These are phyloP conservation scores for Trogon melanurus DNA, from an alignment of 2,113 vertebrate genomes.

Conservation along the genomic window DNA sequence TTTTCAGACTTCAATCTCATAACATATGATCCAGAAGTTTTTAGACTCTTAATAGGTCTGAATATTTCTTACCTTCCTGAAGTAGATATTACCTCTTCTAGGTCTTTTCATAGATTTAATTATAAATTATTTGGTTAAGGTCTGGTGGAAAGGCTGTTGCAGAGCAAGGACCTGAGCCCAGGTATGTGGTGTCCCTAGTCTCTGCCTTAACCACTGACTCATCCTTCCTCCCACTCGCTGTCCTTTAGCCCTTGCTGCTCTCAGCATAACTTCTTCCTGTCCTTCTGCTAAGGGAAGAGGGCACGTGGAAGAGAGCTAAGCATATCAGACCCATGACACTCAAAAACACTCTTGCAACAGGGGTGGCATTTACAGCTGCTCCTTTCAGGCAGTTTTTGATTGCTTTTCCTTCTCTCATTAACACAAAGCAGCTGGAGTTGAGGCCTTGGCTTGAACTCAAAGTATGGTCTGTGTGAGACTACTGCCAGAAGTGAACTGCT, in stretches of 20 bases:
- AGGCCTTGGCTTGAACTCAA: constrained; percentile 26
- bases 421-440: constrained; percentile 26
- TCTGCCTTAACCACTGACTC: neutral
- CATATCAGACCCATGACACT: neutral
- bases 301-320: neutral
- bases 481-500: neutral
- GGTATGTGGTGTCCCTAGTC: neutral
- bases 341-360: neutral
- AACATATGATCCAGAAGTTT: neutral
- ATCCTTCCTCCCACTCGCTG: neutral
- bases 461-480: neutral
- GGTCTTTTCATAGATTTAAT: neutral
- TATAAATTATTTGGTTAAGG: neutral
- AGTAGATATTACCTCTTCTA: neutral
- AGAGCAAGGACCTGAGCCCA: neutral
- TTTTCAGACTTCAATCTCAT: neutral
- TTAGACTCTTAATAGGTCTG: neutral
- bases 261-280: neutral
- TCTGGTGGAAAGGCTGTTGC: neutral
- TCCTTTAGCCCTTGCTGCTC: neutral
- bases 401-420: constrained; percentile 17
- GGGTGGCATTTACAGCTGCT: neutral
- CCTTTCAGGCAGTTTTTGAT: neutral
- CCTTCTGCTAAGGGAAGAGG: neutral
- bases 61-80: neutral